phyloP scores from a whole-genome alignment of 2,113 vertebrate species.

The Corythaeola cristata region DNA sequence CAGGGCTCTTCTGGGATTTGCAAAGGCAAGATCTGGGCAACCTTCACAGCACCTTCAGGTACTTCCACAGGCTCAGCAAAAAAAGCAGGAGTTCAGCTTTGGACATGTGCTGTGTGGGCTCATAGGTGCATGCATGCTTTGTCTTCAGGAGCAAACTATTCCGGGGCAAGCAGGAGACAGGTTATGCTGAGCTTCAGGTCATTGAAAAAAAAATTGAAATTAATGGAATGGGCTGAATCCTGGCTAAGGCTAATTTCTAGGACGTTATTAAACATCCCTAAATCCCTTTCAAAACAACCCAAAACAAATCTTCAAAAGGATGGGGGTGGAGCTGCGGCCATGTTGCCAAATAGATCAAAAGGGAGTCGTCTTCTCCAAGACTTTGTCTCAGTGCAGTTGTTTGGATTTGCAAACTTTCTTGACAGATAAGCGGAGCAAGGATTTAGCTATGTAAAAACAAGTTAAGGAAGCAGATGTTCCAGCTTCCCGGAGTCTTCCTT shows the following conservation, averaged over 20 bases:
- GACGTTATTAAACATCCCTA: not conserved
- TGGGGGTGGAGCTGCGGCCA: not conserved
- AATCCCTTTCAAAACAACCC: not conserved
- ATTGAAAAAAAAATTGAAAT: not conserved
- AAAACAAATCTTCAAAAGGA: not conserved
- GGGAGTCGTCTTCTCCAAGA: not conserved
- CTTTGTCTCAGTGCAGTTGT: not conserved
- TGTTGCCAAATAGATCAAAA: not conserved
- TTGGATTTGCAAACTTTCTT: not conserved
- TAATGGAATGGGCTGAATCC: not conserved
- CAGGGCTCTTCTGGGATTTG: not conserved
- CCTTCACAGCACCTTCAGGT: not conserved
- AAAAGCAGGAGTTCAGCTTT: not conserved
- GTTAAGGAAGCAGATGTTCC: not conserved
- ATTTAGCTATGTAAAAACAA: not conserved
- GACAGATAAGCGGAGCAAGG: not conserved
- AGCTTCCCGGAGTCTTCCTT: not conserved
- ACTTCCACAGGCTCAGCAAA: not conserved
- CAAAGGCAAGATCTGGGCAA: not conserved
- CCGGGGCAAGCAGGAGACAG: not conserved
- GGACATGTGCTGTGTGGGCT: not conserved
- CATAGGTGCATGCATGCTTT: accelerated
- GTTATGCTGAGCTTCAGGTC: not conserved
- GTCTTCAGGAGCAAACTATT: not conserved
- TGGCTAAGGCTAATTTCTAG: not conserved